A percentile compares a stretch with the other conserved stretches of the same genome.
These are phyloP conservation scores for Autographa pulchrina DNA, from an alignment of 2,888 invertebrate species.

Conservation along the genomic window DNA sequence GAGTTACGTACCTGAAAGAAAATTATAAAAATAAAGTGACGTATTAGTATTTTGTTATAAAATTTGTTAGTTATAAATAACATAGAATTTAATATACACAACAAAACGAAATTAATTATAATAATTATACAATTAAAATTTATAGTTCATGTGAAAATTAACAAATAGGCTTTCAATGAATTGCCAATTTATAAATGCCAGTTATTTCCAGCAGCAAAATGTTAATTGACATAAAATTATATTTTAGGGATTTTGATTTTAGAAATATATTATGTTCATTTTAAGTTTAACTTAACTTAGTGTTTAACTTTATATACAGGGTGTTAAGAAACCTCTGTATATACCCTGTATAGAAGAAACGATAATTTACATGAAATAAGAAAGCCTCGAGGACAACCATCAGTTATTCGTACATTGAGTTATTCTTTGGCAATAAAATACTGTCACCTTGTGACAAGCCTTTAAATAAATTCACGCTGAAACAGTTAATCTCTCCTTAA, in stretches of 20 bases:
- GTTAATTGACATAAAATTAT: too few species aligned
- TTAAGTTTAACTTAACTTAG: too few species aligned
- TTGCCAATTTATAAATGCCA: too few species aligned
- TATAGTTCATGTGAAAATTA: too few species aligned
- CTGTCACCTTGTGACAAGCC: not conserved
- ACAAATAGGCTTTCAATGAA: too few species aligned
- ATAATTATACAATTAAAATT: too few species aligned
- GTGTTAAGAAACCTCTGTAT: too few species aligned
- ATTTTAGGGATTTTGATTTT: too few species aligned
- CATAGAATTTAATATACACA: not conserved
- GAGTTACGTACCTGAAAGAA: slow-evolving; percentile 72
- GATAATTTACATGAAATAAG: not conserved
- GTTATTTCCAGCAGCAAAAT: too few species aligned
- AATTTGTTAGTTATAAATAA: slow-evolving; percentile 8
- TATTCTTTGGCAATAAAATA: slow-evolving; percentile 1
- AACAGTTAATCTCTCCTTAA: slow-evolving; percentile 7
- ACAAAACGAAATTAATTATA: not conserved
- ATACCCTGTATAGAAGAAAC: too few species aligned
- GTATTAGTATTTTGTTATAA: slow-evolving; percentile 40
- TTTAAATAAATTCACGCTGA: slow-evolving; percentile 27
- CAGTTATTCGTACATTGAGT: not conserved
- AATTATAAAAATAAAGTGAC: slow-evolving; percentile 45
- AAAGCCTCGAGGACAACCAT: not conserved
- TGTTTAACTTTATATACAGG: too few species aligned
- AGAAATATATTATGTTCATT: too few species aligned